These are phyloP conservation scores for Penaeus japonicus DNA, from an alignment of 1,140 invertebrate species.

Conservation along the genomic window DNA sequence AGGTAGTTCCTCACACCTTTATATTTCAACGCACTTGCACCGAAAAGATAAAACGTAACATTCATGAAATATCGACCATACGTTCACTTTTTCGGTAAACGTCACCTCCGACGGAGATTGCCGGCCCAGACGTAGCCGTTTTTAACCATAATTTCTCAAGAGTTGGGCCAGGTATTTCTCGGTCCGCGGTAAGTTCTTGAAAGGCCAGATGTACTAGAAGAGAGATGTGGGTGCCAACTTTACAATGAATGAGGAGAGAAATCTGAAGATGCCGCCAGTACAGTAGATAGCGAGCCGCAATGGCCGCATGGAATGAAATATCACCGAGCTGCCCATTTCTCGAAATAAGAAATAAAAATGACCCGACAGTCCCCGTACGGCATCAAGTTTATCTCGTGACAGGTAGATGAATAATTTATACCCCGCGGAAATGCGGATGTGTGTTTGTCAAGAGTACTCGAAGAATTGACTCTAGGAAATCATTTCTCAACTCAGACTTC, in stretches of 20 bases:
- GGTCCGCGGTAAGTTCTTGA: not conserved
- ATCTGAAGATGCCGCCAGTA: not conserved
- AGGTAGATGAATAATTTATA: slow-evolving; percentile 30
- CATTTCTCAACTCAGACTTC: not conserved
- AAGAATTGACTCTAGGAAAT: too few species aligned
- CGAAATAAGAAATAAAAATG: not conserved
- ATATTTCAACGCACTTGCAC: not conserved
- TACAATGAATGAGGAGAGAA: not conserved
- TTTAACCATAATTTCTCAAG: not conserved
- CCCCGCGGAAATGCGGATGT: slow-evolving; percentile 22
- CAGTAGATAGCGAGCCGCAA: not conserved
- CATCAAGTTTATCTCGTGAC: slow-evolving; percentile 41
- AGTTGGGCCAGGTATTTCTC: slow-evolving; percentile 36
- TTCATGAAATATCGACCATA: not conserved
- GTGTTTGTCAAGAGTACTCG: not conserved
- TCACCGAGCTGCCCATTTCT: too few species aligned
- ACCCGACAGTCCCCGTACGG: not conserved
- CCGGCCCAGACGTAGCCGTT: not conserved
- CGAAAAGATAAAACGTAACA: not conserved
- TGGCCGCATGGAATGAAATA: not conserved
- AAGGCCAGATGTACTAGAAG: slow-evolving; percentile 48
- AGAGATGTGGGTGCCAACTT: not conserved
- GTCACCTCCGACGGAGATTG: not conserved
- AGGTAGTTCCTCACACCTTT: slow-evolving; percentile 45
- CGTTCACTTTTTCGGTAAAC: not conserved